A percentile compares a stretch with the other conserved stretches of the same genome.
These are phyloP conservation scores for Agapostemon virescens DNA, from an alignment of 2,888 invertebrate species.

Conservation along the genomic window DNA sequence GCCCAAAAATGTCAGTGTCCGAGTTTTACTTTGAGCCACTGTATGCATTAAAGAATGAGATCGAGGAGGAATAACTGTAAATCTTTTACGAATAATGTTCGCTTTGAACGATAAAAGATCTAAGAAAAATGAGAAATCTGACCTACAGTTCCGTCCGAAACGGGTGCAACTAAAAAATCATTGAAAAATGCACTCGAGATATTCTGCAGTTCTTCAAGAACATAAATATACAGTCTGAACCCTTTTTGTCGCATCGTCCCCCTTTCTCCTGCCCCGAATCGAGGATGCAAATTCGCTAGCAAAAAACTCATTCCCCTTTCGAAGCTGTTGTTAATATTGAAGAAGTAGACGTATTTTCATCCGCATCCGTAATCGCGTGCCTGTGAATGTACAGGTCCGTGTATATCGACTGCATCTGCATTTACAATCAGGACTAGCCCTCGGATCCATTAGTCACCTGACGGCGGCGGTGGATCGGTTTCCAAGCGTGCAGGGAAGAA, in stretches of 20 bases:
- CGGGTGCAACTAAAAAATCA: not conserved
- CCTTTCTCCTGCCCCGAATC: not conserved
- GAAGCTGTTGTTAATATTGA: constrained; percentile 12
- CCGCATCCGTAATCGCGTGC: constrained; percentile 18
- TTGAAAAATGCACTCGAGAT: not conserved
- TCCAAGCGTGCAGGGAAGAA: constrained; percentile 49
- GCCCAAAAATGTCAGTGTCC: too few relatives aligned
- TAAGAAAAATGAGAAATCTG: not conserved
- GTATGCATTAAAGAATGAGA: too few relatives aligned
- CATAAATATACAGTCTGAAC: not conserved
- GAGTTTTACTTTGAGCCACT: too few relatives aligned
- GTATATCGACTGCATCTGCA: constrained; percentile 65
- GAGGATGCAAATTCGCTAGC: constrained; percentile 7
- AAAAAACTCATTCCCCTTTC: not conserved
- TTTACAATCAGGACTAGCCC: constrained; percentile 65
- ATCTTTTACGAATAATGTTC: too few relatives aligned
- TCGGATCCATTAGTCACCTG: constrained; percentile 67
- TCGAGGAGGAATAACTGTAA: too few relatives aligned
- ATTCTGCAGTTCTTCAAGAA: not conserved
- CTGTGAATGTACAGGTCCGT: constrained; percentile 26
- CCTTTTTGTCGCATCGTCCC: not conserved
- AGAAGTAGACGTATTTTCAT: constrained; percentile 24
- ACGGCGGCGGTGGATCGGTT: constrained; percentile 56
- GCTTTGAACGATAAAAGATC: not conserved
- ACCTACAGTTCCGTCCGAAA: not conserved